Evolutionary conservation across 2,888 invertebrate genomes (phyloP).

Genomic region (Octonoba sinensis): DNA sequence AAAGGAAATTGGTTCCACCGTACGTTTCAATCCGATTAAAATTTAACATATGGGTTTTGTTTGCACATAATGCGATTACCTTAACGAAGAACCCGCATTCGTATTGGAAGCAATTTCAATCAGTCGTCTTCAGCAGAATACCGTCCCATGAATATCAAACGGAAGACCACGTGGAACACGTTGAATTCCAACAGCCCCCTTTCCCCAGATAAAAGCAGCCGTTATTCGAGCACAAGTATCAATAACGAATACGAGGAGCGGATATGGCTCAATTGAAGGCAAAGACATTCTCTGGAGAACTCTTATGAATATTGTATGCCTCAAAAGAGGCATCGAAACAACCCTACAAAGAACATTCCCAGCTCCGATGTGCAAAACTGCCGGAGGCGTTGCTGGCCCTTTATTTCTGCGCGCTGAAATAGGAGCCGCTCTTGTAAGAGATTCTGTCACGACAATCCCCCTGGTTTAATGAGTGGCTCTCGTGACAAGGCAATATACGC

Average conservation of each 20-base stretch:
- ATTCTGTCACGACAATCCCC: constrained; percentile 38
- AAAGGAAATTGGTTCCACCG: no score
- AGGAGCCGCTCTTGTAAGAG: constrained; percentile 23
- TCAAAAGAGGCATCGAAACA: constrained; percentile 15
- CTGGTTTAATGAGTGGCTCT: constrained; percentile 41
- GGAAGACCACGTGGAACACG: no score
- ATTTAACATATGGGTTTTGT: no score
- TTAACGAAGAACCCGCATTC: no score
- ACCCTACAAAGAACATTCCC: constrained; percentile 36
- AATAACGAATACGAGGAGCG: constrained; percentile 36
- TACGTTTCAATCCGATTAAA: no score
- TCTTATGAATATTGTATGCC: constrained; percentile 59
- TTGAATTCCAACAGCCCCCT: no score
- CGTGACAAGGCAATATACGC: constrained; percentile 48
- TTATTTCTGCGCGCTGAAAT: constrained; percentile 1
- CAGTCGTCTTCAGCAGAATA: no score
- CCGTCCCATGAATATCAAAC: no score
- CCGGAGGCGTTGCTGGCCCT: constrained; percentile 19
- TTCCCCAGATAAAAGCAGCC: no score
- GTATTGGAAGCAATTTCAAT: no score
- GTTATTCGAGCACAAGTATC: constrained; percentile 9
- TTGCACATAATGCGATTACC: no score
- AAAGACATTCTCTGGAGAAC: constrained; percentile 23
- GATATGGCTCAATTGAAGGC: constrained; percentile 51
- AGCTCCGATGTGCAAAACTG: constrained; percentile 29